These are phyloP conservation scores for Illadopsis cleaveri DNA, from an alignment of 2,113 vertebrate genomes.

Conservation along the genomic window DNA sequence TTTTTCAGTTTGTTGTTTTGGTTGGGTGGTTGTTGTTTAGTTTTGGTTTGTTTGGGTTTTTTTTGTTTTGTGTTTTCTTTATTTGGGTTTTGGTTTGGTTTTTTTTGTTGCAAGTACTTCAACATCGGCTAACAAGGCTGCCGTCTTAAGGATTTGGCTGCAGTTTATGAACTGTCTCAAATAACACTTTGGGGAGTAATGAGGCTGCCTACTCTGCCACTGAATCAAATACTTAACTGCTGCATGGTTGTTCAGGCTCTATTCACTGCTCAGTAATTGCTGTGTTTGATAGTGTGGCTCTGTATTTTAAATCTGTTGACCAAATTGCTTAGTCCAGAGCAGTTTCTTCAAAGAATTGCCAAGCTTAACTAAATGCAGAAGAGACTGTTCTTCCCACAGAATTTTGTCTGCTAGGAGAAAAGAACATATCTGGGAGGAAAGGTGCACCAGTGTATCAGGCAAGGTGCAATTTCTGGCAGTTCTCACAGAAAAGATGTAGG, in stretches of 20 bases:
- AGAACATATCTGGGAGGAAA: neutral
- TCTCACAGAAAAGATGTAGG: neutral
- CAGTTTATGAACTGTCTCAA: neutral
- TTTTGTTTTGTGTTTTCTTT: neutral
- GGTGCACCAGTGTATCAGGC: neutral
- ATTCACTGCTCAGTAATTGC: neutral
- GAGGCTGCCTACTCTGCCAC: neutral
- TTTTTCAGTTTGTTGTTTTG: neutral
- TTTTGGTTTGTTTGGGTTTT: neutral
- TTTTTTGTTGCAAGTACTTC: neutral
- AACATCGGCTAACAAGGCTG: neutral
- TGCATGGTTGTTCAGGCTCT: neutral
- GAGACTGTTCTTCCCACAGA: neutral
- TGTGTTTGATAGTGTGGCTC: neutral
- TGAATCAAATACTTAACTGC: neutral
- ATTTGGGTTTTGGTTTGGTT: neutral
- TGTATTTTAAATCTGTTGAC: neutral
- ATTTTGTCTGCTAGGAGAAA: neutral
- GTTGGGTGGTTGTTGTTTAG: neutral
- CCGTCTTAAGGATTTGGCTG: neutral
- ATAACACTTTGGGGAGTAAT: neutral
- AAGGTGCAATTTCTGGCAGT: neutral
- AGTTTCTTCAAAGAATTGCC: neutral
- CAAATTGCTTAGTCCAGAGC: neutral
- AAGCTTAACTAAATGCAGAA: neutral